Evolutionary conservation across 2,888 invertebrate species (phyloP), one percentile per base, ranked within the genome.

Genomic region (Leptogaster cylindrica): DNA sequence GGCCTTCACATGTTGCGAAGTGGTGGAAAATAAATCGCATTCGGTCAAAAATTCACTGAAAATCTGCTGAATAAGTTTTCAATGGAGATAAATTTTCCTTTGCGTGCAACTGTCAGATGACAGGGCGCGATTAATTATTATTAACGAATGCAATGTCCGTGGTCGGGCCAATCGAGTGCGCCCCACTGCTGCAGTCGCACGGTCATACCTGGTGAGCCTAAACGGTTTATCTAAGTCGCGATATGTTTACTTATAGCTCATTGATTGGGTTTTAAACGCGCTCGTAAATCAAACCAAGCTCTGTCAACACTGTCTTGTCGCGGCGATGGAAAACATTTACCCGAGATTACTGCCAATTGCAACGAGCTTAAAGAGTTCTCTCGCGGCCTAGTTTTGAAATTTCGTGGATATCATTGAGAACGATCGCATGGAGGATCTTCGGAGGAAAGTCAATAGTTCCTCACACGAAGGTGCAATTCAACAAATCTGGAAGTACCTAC

Each of bases 41-140:
- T 8, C 12, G 20, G n/a, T 46, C 58, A 58, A 58, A 58, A 58
- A 36, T 39, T 18, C 36, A 39, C 18, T 55, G 63, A 63, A 63
- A 63, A 63, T 46, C 44, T 63, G 63, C 46, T 63, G 63, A 63
- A 63, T 63, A 44, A 63, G 28, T 63, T 63, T 63, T 63, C 63
- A 41, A 27, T 46, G 44, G 63, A 44, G 51, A 65, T 65, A 65
- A 68, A 55, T 68, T 65, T 65, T 63, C 65, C 33, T 65, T 65
- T 65, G 65, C 65, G 58, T 68, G 68, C 68, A 65, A 68, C 31
- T 61, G 61, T 63, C 51, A 65, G 68, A 65, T 66, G 68, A 68
- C 68, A 68, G 63, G 44, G 51, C 41, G 50, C 68, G 68, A 68
- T 68, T 68, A 68, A 68, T 68, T 68, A 68, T 68, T 68, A 66